phyloP scores from a whole-genome alignment of 2,888 invertebrate species.

The Hirtodrosophila confusa region DNA sequence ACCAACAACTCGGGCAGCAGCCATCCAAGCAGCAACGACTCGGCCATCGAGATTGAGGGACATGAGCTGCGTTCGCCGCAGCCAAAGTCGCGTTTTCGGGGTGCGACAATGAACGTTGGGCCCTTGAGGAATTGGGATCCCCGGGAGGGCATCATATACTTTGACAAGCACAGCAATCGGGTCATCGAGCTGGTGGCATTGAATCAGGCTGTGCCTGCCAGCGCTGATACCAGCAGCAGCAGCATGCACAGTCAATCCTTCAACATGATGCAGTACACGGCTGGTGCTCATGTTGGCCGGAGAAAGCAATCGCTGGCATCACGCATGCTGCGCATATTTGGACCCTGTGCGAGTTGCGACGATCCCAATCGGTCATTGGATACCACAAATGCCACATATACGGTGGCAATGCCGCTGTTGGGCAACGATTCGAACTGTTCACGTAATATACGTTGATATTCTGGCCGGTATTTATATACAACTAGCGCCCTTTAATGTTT shows the following conservation, averaged over 20 bases:
- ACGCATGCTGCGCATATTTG: constrained; percentile 75
- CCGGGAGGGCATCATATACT: constrained; percentile 38
- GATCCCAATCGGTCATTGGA: constrained; percentile 61
- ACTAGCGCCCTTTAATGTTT: constrained; percentile 3
- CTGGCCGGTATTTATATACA: neutral
- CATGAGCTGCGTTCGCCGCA: constrained; percentile 56
- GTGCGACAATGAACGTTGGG: constrained; percentile 9
- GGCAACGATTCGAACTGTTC: constrained; percentile 38
- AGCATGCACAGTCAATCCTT: constrained; percentile 14
- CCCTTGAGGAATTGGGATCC: constrained; percentile 13
- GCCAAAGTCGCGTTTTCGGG: constrained; percentile 11
- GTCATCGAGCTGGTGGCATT: constrained; percentile 43
- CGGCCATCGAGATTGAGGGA: constrained; percentile 79
- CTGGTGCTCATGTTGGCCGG: constrained; percentile 5
- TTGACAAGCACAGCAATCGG: constrained; percentile 49
- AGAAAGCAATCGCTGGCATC: constrained; percentile 58
- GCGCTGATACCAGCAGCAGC: constrained; percentile 6
- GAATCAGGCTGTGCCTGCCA: constrained; percentile 5
- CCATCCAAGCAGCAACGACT: constrained; percentile 75
- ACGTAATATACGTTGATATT: constrained; percentile 40
- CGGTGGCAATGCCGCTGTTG: constrained; percentile 69
- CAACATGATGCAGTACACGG: neutral
- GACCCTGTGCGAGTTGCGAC: constrained; percentile 76
- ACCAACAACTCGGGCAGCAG: constrained; percentile 56
- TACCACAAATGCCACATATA: constrained; percentile 62